Evolutionary conservation across 2,888 invertebrate genomes (phyloP), one percentile per base, ranked within the genome.

Genomic region (Villa cingulata): DNA sequence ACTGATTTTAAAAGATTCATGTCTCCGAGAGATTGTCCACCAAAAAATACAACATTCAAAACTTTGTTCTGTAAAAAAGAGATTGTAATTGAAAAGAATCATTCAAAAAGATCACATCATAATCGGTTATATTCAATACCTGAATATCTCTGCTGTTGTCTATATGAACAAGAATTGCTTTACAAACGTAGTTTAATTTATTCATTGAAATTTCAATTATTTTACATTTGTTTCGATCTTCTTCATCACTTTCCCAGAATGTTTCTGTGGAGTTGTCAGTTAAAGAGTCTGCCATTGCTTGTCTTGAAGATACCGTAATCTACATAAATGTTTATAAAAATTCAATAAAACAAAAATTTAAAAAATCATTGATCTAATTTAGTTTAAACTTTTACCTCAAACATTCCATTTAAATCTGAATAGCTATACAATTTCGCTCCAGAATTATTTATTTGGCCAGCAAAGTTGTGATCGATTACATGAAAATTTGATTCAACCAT

Each of bases 221-320:
- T 70, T 95, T 94, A 20, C 88, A 83, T 65, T 91, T 90, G 65
- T 91, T 92, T 48, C 87, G 75, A 70, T 97, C 96, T 62, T 96
- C 96, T 59, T 96, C 96, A 1, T 94, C 95, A 36, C 94, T 94
- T 70, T 97, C 97, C 97, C 97, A 97, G 70, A 97, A 97, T 0
- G 97, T 97, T 66, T 97, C 97, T 0, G 95, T 94, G 6, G 91
- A 91, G 59, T 86, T 86, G 64, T 97, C 97, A 0, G 84, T 86
- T 16, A 97, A 74, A 54, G 92, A 91, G 3, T 84, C 86, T 4
- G 90, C 82, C 90, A 97, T 92, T 9, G 91, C 94, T 60, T 86
- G 89, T 1, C 96, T 77, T 54, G 94, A 95, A 0, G 95, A 95
- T 0, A 91, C 90, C 55, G 84, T 86, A 42, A 94, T 78, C 57